Base-by-base conservation (phyloP, 2,888 invertebrate species). In the Drosophila lutescens region DNA sequence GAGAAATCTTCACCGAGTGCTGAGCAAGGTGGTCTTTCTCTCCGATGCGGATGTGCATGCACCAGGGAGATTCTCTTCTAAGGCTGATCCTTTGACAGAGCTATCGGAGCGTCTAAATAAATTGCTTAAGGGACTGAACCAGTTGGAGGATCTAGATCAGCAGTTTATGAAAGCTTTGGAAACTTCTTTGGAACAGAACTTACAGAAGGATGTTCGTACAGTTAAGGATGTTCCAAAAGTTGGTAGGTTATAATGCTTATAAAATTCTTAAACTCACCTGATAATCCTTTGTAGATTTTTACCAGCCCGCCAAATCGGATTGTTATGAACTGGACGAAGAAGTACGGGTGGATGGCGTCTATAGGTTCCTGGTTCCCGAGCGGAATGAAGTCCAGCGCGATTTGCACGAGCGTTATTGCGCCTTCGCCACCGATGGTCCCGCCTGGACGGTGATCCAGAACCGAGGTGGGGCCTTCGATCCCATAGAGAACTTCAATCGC, bases 391-490 rank as follows among this genome's bases (percentile, higher is more conserved):
- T 79, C 2, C 88, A 90, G 26, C 89, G 92, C n/a, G 92, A 92
- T 77, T 92, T 91, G 50, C 91, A 93, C 63, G 91, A 92, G 77
- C 90, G 93, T 20, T 92, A 90, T 77, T 94, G 94, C 76, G 91
- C 92, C 41, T 92, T 93, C 81, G 90, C 92, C 44, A 91, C 93
- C 7, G 90, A 91, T 30, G 93, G 93, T 2, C 90, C 92, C 1
- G 93, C 93, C 1, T 94, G 94, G 94, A 94, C 94, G 4, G 93
- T 94, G 10, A 93, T 94, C 68, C 93, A 93, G 79, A 89, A 91
- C 47, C 91, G 93, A 49, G 93, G 92, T 12, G 80, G 85, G 12
- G 2, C 32, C 7, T 89, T 79, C 46, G 82, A 88, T 0, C 81
- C 84, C 1, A 90, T 91, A 41, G 92, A 93, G 55, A 93, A 93